Conservation (phyloP, 2,888 invertebrate genomes). For the Rotaria macrura region DNA sequence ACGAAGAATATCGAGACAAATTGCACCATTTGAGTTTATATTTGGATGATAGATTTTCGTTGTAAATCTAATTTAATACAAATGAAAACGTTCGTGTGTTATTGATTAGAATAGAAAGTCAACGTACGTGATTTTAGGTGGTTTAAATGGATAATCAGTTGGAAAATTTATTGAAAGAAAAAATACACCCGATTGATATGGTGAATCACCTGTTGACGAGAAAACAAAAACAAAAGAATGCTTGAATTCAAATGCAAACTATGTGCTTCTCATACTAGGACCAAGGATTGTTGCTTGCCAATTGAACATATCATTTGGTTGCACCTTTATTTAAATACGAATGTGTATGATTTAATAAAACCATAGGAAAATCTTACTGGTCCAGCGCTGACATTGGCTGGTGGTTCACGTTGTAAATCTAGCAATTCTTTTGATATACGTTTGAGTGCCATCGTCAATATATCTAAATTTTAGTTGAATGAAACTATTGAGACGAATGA, state of each 20-base stretch:
- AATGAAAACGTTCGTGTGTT: background rate
- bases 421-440: conserved; percentile 60
- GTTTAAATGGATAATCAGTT: conserved; percentile 81
- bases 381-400: background rate
- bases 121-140: conserved; percentile 45
- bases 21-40: conserved; percentile 99
- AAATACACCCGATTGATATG: conserved; percentile 98
- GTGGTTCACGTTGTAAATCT: conserved; percentile 17
- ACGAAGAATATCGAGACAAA: conserved; percentile 98
- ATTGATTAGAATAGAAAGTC: background rate
- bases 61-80: conserved; percentile 58
- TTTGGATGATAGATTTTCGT: conserved; percentile 99
- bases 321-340: background rate
- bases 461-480: background rate
- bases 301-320: background rate
- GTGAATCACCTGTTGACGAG: conserved; percentile 48
- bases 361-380: background rate
- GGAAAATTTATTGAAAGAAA: conserved; percentile 99
- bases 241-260: background rate
- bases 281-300: background rate
- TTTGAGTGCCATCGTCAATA: background rate
- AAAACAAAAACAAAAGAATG: background rate
- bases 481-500: too few species aligned
- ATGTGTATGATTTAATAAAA: background rate
- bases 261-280: background rate